A percentile compares a stretch with the other conserved stretches of the same genome.
These are phyloP conservation scores for Hippoglossus hippoglossus DNA, from an alignment of 2,797 vertebrate genomes.

Conservation along the genomic window DNA sequence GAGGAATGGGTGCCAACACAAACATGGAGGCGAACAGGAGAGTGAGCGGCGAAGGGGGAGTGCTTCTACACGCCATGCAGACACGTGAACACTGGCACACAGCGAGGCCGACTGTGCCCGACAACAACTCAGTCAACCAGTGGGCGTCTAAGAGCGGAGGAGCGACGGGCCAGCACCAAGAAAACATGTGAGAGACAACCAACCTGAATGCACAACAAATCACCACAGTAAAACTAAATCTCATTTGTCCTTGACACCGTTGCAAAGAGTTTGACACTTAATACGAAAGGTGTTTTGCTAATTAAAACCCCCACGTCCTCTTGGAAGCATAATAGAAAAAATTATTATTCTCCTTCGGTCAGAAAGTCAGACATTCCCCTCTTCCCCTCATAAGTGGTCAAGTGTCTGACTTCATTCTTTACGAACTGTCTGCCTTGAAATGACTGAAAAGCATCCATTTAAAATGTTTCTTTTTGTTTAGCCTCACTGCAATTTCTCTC, in stretches of 20 bases:
- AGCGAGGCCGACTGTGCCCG: slow-evolving; percentile 53
- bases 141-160: slow-evolving; percentile 48
- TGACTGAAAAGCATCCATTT: too few relatives aligned
- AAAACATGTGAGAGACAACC: slow-evolving; percentile 11
- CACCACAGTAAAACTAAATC: not conserved
- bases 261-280: not conserved
- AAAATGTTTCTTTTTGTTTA: not conserved
- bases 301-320: not conserved
- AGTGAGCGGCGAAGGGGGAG: slow-evolving; percentile 27
- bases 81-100: slow-evolving; percentile 41
- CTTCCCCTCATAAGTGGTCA: not conserved
- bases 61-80: slow-evolving; percentile 37
- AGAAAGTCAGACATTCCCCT: not conserved
- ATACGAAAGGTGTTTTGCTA: not conserved
- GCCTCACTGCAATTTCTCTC: not conserved
- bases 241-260: not conserved
- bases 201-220: slow-evolving; percentile 1
- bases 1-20: slow-evolving; percentile 36
- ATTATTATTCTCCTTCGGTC: not conserved
- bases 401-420: not conserved
- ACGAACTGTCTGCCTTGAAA: not conserved
- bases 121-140: slow-evolving; percentile 57
- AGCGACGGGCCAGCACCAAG: slow-evolving; percentile 17
- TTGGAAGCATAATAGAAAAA: not conserved
- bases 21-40: slow-evolving; percentile 30